Evolutionary conservation across 2,113 vertebrate species (phyloP).

Genomic region (Suncus etruscus): DNA sequence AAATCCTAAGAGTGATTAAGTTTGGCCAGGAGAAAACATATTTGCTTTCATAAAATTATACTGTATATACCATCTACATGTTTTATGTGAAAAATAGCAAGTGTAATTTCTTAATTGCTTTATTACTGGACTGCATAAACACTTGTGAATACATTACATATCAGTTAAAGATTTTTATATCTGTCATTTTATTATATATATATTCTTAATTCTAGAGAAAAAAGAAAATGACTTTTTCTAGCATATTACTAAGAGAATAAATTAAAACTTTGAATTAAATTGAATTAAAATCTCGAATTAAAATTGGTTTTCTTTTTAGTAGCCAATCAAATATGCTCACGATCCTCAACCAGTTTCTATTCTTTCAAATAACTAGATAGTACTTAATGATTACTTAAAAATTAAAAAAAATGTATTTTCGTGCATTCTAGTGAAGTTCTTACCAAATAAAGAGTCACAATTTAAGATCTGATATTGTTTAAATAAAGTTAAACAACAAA

Average conservation of each 20-base stretch:
- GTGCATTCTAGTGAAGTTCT: background rate
- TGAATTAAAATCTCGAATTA: slow-evolving; percentile 70
- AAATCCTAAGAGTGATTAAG: slow-evolving; percentile 47
- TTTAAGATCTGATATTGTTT: background rate
- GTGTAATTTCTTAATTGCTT: background rate
- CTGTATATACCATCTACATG: background rate
- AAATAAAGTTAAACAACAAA: background rate
- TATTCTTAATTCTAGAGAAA: slow-evolving; percentile 46
- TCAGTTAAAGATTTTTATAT: slow-evolving; percentile 20
- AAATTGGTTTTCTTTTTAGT: slow-evolving; percentile 79
- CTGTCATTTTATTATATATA: slow-evolving; percentile 19
- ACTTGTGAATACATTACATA: background rate
- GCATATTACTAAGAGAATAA: slow-evolving; percentile 67
- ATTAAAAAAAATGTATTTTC: background rate
- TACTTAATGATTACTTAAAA: background rate
- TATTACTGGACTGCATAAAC: background rate
- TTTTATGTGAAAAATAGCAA: background rate
- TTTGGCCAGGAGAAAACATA: slow-evolving; percentile 2
- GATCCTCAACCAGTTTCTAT: background rate
- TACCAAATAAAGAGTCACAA: background rate
- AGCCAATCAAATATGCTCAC: slow-evolving; percentile 72
- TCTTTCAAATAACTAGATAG: slow-evolving; percentile 14
- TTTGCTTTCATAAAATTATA: background rate
- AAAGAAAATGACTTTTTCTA: background rate
- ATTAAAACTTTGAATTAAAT: slow-evolving; percentile 74